Evolutionary conservation across 2,113 vertebrate species (phyloP).

Genomic region (Heptranchias perlo): DNA sequence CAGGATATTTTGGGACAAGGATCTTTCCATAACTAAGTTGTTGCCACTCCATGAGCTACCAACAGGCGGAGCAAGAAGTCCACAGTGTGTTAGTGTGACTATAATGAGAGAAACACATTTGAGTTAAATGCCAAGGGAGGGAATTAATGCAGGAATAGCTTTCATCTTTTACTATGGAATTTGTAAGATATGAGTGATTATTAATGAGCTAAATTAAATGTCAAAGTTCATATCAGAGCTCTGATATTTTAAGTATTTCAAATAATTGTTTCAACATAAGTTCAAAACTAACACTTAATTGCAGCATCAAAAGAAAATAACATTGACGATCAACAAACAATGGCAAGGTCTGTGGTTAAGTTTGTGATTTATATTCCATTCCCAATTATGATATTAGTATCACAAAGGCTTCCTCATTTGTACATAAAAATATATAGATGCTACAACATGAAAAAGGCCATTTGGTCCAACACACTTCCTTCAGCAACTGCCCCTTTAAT

Average conservation of each 20-base stretch:
- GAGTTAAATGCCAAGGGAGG: background rate
- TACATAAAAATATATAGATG: background rate
- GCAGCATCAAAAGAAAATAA: background rate
- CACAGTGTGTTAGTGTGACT: background rate
- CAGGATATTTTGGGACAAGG: background rate
- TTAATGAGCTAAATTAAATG: background rate
- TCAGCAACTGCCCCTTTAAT: no score
- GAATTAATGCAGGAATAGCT: background rate
- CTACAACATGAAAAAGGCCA: background rate
- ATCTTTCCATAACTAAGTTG: background rate
- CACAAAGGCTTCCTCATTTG: background rate
- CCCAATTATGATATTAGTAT: background rate
- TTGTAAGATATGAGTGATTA: background rate
- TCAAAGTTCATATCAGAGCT: background rate
- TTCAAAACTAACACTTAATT: background rate
- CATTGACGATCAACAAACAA: background rate
- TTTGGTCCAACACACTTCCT: background rate
- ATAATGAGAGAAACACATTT: background rate
- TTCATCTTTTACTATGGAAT: background rate
- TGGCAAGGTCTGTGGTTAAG: background rate
- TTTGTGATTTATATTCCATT: background rate
- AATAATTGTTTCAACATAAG: background rate
- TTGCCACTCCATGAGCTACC: background rate
- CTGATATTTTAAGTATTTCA: background rate
- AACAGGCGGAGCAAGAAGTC: slow-evolving; percentile 29